Base-by-base conservation (phyloP, 2,888 invertebrate species). In the Artemia sp. region DNA sequence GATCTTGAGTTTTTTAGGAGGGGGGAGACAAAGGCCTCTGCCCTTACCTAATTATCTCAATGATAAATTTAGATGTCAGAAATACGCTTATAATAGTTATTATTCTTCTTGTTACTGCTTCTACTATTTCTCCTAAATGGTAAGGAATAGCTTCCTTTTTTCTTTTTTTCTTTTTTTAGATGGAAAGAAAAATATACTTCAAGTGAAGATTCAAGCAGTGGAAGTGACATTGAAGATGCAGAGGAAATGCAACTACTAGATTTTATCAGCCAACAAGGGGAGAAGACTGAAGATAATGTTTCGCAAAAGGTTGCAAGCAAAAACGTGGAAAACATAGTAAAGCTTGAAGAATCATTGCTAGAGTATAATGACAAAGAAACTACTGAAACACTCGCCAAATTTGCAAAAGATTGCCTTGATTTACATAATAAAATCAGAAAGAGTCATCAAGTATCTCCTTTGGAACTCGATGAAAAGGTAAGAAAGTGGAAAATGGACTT, bases 361-460 rank as follows among this genome's bases (percentile, higher is more conserved):
- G 64, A 58, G 24, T n/a, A 19, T 24, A 58, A 58, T 1, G 38
- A 38, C 38, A 38, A 38, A 38, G 12, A 58, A 58, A 58, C 64
- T 8, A 1, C 9, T 19, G 64, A 58, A 24, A 58, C 8, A 8
- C 8, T 24, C 14, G 64, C n/a, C 8, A 24, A 9, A 19, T 82
- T 82, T 74, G 78, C 78, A 19, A 81, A 83, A 64, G 86, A 87
- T 70, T 89, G 87, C 75, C 79, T 90, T n/a, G 79, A 82, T 67
- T 85, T 87, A 11, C 90, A 90, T 76, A 90, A 90, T 76, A 83
- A 83, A 70, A 87, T 85, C 75, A 82, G 90, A 74, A 80, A 78
- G 69, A 80, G 81, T 19, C 90, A 90, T 75, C 85, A 85, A n/a
- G 86, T 85, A 2, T 83, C 84, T 52, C 83, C 86, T 0, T 77